Percentiles rank a stretch among this genome's conserved stretches.
phyloP scores from a whole-genome alignment of 2,888 invertebrate species.

The Drosophila falleni region DNA sequence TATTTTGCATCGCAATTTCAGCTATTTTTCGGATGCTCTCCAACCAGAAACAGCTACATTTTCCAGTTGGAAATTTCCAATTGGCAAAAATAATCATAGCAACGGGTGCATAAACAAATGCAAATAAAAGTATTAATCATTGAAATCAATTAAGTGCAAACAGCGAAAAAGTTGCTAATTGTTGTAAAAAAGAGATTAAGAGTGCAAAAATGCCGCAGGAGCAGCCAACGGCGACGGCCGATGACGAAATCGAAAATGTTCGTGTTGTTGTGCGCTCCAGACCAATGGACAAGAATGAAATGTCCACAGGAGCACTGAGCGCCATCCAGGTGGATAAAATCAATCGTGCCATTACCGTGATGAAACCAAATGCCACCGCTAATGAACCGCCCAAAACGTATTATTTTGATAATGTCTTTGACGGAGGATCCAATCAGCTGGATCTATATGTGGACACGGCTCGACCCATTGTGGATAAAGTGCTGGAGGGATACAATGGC shows the following conservation, averaged over 20 bases:
- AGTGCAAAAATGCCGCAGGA: constrained; percentile 72
- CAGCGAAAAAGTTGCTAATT: constrained; percentile 14
- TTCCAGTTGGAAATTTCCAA: too few relatives aligned
- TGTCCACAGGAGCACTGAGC: constrained; percentile 89
- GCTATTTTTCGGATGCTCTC: too few relatives aligned
- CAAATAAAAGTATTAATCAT: constrained; percentile 44
- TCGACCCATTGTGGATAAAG: constrained; percentile 98
- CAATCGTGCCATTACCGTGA: constrained; percentile 92
- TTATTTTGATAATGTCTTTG: constrained; percentile 98
- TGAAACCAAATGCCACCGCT: constrained; percentile 89
- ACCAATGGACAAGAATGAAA: constrained; percentile 95
- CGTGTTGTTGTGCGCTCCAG: constrained; percentile 97
- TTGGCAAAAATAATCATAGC: constrained; percentile 37
- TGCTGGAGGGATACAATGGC: constrained; percentile 98
- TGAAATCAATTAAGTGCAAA: constrained; percentile 33
- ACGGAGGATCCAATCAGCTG: constrained; percentile 91
- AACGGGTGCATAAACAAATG: constrained; percentile 74
- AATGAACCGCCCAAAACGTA: constrained; percentile 95
- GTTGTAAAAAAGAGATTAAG: not conserved
- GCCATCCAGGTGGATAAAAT: constrained; percentile 92
- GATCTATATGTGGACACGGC: constrained; percentile 99
- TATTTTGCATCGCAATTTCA: too few relatives aligned
- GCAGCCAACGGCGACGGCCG: constrained; percentile 48
- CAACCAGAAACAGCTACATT: too few relatives aligned
- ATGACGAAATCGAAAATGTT: constrained; percentile 95